These are phyloP conservation scores for Lepus oiostolus DNA, from an alignment of 2,797 vertebrate genomes.

Conservation along the genomic window DNA sequence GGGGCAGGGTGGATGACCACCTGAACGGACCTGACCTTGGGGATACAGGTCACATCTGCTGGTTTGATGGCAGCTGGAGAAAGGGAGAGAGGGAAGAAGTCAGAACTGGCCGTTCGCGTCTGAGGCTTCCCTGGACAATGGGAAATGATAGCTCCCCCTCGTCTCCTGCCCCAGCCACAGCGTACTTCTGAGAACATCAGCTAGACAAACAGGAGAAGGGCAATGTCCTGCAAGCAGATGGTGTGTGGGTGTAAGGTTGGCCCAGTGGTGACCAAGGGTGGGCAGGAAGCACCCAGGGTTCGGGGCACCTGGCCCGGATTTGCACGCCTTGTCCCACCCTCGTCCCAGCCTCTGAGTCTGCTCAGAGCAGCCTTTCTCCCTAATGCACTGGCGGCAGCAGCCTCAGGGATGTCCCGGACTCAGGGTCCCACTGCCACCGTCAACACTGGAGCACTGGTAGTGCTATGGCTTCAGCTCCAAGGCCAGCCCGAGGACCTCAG, in stretches of 20 bases:
- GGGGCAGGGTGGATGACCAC: slow-evolving; percentile 82
- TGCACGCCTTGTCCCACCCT: background rate
- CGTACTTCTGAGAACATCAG: background rate
- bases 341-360: background rate
- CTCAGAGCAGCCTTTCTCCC: background rate
- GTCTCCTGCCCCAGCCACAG: too few species aligned
- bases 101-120: background rate
- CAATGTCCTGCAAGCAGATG: too few species aligned
- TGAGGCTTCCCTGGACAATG: background rate
- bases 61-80: slow-evolving; percentile 85
- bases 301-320: background rate
- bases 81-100: background rate
- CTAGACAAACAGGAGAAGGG: background rate
- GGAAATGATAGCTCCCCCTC: too few species aligned
- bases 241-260: background rate
- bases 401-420: background rate
- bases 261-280: background rate
- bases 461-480: background rate
- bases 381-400: background rate
- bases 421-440: background rate
- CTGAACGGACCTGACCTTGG: slow-evolving; percentile 82
- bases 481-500: background rate
- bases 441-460: background rate
- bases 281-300: background rate
- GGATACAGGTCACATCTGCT: slow-evolving; percentile 83